These are phyloP conservation scores for Subanguina moxae DNA, from an alignment of 1,140 invertebrate genomes.

Conservation along the genomic window DNA sequence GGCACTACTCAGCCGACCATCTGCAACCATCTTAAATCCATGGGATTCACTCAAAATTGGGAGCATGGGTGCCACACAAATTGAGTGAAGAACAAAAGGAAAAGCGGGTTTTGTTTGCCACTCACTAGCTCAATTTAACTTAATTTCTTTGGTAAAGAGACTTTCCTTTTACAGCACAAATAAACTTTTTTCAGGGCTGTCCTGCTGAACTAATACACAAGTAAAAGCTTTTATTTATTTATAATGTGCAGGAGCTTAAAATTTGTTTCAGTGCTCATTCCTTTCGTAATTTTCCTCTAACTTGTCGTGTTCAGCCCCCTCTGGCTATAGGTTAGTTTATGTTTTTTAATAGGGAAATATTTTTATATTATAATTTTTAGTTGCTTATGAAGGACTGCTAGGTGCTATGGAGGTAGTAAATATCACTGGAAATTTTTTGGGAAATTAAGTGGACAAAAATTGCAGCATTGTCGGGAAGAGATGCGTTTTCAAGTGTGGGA, in stretches of 20 bases:
- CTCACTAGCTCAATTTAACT: no score
- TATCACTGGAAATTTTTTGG: no score
- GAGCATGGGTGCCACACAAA: no score
- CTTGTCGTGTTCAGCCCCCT: slow-evolving; percentile 44
- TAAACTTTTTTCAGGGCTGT: slow-evolving; percentile 44
- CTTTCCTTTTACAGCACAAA: no score
- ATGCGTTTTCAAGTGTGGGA: slow-evolving; percentile 34
- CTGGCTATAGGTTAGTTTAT: slow-evolving; percentile 48
- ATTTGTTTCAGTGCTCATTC: background rate
- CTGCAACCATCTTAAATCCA: no score
- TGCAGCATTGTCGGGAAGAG: slow-evolving; percentile 34
- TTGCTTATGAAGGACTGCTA: slow-evolving; percentile 45
- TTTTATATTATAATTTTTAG: background rate
- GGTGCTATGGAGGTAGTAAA: slow-evolving; percentile 45
- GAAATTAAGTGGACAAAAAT: no score
- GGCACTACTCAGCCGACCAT: no score
- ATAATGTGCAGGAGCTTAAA: no score
- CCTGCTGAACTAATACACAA: slow-evolving; percentile 44
- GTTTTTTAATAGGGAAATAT: background rate
- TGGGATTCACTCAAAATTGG: no score
- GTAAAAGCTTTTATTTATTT: background rate
- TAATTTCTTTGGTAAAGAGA: no score
- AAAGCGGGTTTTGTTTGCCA: no score
- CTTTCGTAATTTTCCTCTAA: slow-evolving; percentile 44
- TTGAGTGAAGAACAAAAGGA: no score